Base-by-base conservation (phyloP, 2,888 invertebrate species). In the Tetheella fluctuosa region DNA sequence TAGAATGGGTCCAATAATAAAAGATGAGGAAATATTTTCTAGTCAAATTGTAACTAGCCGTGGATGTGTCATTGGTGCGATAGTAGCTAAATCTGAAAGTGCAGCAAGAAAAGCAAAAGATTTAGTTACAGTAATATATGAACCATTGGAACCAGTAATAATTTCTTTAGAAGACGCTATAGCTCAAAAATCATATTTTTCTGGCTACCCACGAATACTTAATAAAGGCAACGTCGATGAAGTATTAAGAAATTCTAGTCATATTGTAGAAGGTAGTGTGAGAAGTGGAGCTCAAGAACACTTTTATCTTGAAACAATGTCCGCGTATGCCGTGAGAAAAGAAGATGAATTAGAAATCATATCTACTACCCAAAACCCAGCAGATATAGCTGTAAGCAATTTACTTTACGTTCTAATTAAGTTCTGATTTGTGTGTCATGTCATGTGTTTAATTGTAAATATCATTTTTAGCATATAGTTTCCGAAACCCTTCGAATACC, bases 151-250 rank as follows among this genome's bases (percentile, higher is more conserved):
- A 23, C 97, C 98, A 0, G 90, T 96, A n/a, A 95, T 99, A 60
- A 85, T 98, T 17, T 96, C 97, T 0, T 96, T 99, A 67, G 97
- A 98, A 93, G 97, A 98, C 76, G 97, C 98, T 0, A 97, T 98
- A 61, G 88, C 91, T 66, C 89, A 95, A 5, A 85, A 95, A 28
- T 97, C 97, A 0, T 98, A 94, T 77, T 95, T 94, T 73, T 80
- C 93, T 17, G 89, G 91, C 0, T 94, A 86, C 65, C 95, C 95
- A 1, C 89, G 89, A 63, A 89, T 85, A 42, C 78, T 96, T 4
- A 84, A 77, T 42, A 94, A 94, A 71, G 97, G 98, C 0, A 94
- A 98, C 79, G 88, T 95, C 0, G 94, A 95, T 0, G 84, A 93
- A 65, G 96, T 94, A 0, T 95, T 98, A 64, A 76, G 86, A n/a